Percentiles rank a stretch among this genome's conserved stretches.
Evolutionary conservation across 2,113 vertebrate species (phyloP).

Genomic region (Nothoprocta pentlandii): DNA sequence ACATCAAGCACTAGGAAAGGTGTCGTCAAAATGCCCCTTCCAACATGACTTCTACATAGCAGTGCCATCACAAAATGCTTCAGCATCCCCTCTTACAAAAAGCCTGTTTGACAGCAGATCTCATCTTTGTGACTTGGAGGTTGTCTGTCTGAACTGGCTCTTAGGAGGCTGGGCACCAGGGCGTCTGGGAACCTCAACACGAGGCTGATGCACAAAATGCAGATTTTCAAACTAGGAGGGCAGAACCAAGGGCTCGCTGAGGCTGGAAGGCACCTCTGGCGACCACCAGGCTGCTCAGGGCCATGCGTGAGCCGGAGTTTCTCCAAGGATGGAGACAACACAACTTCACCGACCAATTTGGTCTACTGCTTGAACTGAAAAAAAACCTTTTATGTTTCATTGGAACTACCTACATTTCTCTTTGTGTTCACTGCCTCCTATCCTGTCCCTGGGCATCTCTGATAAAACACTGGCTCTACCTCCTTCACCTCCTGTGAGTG

Average conservation of each 20-base stretch:
- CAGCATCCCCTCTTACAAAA: background rate
- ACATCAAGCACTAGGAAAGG: background rate
- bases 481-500: background rate
- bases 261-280: background rate
- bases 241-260: background rate
- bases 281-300: background rate
- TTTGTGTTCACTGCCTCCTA: background rate
- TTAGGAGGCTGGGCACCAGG: background rate
- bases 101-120: background rate
- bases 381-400: accelerated
- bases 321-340: background rate
- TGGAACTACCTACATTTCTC: background rate
- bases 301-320: background rate
- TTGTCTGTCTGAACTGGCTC: background rate
- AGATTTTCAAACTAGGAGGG: background rate
- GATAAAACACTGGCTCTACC: background rate
- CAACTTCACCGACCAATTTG: background rate
- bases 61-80: background rate
- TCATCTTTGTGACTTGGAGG: background rate
- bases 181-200: accelerated
- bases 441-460: background rate
- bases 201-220: background rate
- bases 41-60: background rate
- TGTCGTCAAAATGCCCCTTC: background rate
- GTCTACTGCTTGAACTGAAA: background rate